Percentiles rank a stretch among this genome's conserved stretches.
Evolutionary conservation across 2,797 vertebrate genomes (phyloP).

Genomic region (Siniperca obscura): DNA sequence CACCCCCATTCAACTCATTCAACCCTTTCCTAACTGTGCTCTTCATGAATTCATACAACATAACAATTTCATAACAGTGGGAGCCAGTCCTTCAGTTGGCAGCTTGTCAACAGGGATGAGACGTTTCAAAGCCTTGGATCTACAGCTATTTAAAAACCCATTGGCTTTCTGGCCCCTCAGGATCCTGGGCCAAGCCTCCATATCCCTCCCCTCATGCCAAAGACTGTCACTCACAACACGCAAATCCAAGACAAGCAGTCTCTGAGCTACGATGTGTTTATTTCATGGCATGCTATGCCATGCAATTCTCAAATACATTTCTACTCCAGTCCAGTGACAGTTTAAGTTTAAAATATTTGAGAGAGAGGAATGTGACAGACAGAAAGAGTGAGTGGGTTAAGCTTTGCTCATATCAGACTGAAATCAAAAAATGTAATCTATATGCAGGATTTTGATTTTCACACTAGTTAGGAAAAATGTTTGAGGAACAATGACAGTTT

Average conservation of each 20-base stretch:
- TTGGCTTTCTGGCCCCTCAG: conserved; percentile 53
- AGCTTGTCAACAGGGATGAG: conserved; percentile 64
- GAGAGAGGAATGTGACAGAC: neutral
- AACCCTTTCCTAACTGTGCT: conserved; percentile 1
- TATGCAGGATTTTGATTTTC: neutral
- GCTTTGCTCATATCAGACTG: neutral
- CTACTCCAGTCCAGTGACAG: conserved; percentile 6
- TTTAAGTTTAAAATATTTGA: too few species aligned
- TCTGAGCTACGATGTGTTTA: conserved; percentile 37
- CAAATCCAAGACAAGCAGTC: conserved; percentile 44
- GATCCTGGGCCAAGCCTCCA: conserved; percentile 42
- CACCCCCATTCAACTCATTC: neutral
- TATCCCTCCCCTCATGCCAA: conserved; percentile 36
- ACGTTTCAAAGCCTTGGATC: conserved; percentile 63
- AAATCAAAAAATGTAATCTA: neutral
- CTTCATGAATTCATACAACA: conserved; percentile 38
- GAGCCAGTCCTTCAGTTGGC: conserved; percentile 46
- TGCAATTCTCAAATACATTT: conserved; percentile 26
- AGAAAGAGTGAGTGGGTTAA: neutral
- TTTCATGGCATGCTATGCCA: conserved; percentile 35
- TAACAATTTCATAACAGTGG: conserved; percentile 44
- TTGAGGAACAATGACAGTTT: neutral
- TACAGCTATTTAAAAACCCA: conserved; percentile 70
- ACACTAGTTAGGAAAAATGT: neutral
- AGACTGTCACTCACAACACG: conserved; percentile 62